Evolutionary conservation across 2,113 vertebrate species (phyloP), one percentile per base, ranked within the genome.

Genomic region (Lagenorhynchus albirostris): DNA sequence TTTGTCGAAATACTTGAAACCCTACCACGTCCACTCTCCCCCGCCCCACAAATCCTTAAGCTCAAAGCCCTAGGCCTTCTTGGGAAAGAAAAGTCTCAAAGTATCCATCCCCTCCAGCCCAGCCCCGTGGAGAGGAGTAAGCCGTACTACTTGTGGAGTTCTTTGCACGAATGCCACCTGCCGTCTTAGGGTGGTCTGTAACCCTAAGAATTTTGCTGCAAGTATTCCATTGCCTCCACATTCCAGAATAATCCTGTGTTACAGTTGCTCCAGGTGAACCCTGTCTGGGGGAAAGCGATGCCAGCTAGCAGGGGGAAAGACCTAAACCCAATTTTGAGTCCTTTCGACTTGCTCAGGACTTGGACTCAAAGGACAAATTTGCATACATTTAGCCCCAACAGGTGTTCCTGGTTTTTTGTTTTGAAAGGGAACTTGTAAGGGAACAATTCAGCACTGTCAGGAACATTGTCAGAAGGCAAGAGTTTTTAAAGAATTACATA

Each of bases 371-470:
- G 94, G 87, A 85, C 84, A 92, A 2, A 89, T 97, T 96, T 97
- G 97, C 96, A 91, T 92, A 73, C 50, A 29, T 70, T 85, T 36
- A 82, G 87, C 55, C 81, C 70, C 92, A 97, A 97, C 96, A 97
- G 97, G 97, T 98, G 97, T 95, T 96, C 88, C 96, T 96, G 97
- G 80, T 62, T 95, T 90, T 95, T 97, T 97, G 83, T 95, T 98
- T 97, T 96, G 96, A 97, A 97, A 97, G 96, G 95, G 95, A 97
- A 97, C 95, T 98, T 86, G 12, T 96, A 79, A 97, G 85, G 74
- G 96, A 96, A 97, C 96, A 97, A 98, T 97, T 96, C 96, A 89
- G 83, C 80, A 91, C 95, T 96, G 97, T 97, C 93, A 96, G 84
- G 89, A 96, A 89, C 65, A 29, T 38, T 91, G 95, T 94, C 90